Conservation (phyloP, 2,797 vertebrate genomes). For the Oreochromis mossambicus region DNA sequence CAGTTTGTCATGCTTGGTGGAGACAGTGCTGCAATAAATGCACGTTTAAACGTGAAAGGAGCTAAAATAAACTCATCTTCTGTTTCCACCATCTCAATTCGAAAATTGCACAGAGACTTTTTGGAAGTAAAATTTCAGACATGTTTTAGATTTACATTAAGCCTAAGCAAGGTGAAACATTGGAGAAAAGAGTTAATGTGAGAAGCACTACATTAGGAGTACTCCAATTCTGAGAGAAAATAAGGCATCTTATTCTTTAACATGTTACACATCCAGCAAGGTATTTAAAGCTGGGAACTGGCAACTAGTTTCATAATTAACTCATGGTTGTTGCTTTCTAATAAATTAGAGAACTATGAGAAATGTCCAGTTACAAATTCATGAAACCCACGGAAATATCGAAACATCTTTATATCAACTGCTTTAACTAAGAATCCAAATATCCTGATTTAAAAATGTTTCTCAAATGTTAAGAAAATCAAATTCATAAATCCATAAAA, state of each 20-base stretch:
- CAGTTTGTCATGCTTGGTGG: neutral
- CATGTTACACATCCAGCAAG: neutral
- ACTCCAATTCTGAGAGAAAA: neutral
- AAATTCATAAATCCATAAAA: neutral
- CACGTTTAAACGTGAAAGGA: accelerated
- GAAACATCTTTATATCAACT: neutral
- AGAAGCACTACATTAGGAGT: neutral
- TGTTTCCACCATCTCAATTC: neutral
- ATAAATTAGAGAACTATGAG: neutral
- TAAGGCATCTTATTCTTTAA: neutral
- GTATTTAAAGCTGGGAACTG: neutral
- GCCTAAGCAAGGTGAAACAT: neutral
- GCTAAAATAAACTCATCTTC: neutral
- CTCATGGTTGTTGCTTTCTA: neutral
- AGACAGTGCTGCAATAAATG: neutral
- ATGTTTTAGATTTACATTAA: neutral
- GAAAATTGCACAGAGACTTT: neutral
- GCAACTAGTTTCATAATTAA: neutral
- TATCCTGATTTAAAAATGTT: neutral
- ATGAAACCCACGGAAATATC: neutral
- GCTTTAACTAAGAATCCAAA: neutral
- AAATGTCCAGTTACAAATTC: neutral
- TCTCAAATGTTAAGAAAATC: neutral
- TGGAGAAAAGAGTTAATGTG: neutral
- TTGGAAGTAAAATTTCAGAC: neutral